Base-by-base conservation (phyloP, 2,113 vertebrate species). In the Labrus mixtus region DNA sequence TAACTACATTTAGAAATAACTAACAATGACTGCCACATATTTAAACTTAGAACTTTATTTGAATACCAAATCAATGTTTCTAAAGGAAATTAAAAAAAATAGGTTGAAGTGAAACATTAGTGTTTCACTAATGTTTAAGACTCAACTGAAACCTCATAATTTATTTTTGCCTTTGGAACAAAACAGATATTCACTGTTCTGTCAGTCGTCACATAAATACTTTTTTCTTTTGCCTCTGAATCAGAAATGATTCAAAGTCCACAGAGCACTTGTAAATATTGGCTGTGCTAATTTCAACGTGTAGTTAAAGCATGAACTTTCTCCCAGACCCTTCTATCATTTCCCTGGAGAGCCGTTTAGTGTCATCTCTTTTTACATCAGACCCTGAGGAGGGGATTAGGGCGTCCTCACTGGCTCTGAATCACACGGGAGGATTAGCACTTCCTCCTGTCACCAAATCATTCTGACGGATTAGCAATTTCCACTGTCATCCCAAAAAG, bases 371-470 rank as follows among this genome's bases (percentile, higher is more conserved):
- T 74, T 78, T 63, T 65, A 66, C 56, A 73, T 79, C 75, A 63
- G 70, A 70, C 66, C 87, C 65, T 84, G 81, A 20, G 76, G 50
- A 57, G 59, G 48, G 85, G 86, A 91, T 89, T 89, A 87, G 69
- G 29, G 62, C 64, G 74, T 70, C 74, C 77, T 79, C 78, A 39
- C 83, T 63, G 78, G 60, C 77, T 64, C 77, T 83, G 91, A 90
- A 90, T 90, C 84, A 85, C 79, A 68, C 16, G 7, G 66, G 62
- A 69, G 91, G 91, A 92, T 92, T 92, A 91, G 74, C 81, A 89
- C 82, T 80, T 86, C 87, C 68, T 65, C 79, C 74, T 58, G 80
- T 90, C 88, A 91, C 84, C 86, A 91, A 89, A 89, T 90, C 85
- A 80, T 89, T 76, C 79, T 76, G 84, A 81, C 75, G 82, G 91